Evolutionary conservation across 2,113 vertebrate genomes (phyloP), one percentile per base, ranked within the genome.

Genomic region (Cacatua alba): DNA sequence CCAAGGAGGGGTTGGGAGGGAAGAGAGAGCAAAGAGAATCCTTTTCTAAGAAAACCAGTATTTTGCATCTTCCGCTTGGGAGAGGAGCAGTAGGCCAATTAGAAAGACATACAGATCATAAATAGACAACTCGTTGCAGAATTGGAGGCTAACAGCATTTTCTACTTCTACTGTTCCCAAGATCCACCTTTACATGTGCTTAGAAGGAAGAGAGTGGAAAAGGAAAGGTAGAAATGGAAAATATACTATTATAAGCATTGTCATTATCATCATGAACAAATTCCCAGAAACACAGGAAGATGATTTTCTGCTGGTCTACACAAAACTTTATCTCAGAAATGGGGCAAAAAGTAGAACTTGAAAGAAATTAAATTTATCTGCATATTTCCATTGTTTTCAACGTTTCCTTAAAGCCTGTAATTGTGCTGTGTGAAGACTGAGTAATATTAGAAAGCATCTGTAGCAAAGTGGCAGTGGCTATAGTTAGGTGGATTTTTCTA

Each of bases 401-500:
- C 6, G 68, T 48, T 48, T 90, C 13, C 74, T 81, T 55, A 64
- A 85, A 83, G 29, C 14, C 13, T 77, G 2, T 35, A 49, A 52
- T 24, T 82, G 11, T n/a, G 13, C 4, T 60, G 4, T 71, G 14
- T 60, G 55, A 86, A 75, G 62, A 82, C 39, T 17, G 26, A 21
- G 28, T 39, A 71, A 37, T 65, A 64, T 28, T 60, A 71, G 51
- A 76, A 92, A 91, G 53, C 39, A 57, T 57, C 21, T 72, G 49
- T 7, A 69, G 48, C 26, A 69, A 88, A 87, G 33, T 52, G 35
- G 33, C n/a, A 63, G 17, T 64, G 19, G n/a, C 44, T 78, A 7
- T 11, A 29, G 23, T 43, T 95, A 86, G 83, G 81, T 93, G 79
- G 33, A 65, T 80, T 88, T 94, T 94, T 80, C 52, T 37, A 67